Evolutionary conservation across 2,797 vertebrate species (phyloP), one percentile per base, ranked within the genome.

Genomic region (Chlorospingus semifuscus): DNA sequence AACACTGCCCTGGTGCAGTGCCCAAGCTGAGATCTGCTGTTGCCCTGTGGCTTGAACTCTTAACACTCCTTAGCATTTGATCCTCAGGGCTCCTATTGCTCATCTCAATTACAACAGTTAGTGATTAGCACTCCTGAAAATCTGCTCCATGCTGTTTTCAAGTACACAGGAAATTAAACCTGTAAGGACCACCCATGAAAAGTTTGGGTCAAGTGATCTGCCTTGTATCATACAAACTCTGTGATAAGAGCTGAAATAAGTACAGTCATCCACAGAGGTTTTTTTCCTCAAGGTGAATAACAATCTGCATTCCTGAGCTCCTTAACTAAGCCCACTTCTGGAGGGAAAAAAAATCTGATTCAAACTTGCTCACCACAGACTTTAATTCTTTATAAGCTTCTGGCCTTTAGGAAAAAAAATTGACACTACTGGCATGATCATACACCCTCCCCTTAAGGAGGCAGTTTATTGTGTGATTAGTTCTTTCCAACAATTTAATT

Each of bases 101-200:
- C 39, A 49, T 46, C 82, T 89, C 60, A 76, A 77, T 89, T 85
- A 80, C 78, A 65, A 11, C 77, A 87, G 24, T 55, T 59, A 92
- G 89, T 85, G 44, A 94, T 93, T 60, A 87, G 56, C 60, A 26
- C 55, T 87, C 37, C 68, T 42, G 63, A 89, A 94, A 89, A 94
- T 85, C 81, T 87, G 75, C 66, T 88, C 39, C 78, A 30, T 34
- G 78, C 44, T 84, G 83, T 29, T 89, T 63, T 77, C 59, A 74
- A 82, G 82, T 42, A 63, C 44, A 57, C 60, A 56, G 75, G 84
- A 94, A 93, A 89, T 60, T 8, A 79, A 87, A 92, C 39, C 34
- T 36, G 1, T 29, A 89, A 63, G 64, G 82, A 64, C 91, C 91
- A 91, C 89, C 78, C 27, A 0, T n/a, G 63, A 74, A 72, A 94